phyloP scores from a whole-genome alignment of 2,888 invertebrate species.

The Leptura quadrifasciata region DNA sequence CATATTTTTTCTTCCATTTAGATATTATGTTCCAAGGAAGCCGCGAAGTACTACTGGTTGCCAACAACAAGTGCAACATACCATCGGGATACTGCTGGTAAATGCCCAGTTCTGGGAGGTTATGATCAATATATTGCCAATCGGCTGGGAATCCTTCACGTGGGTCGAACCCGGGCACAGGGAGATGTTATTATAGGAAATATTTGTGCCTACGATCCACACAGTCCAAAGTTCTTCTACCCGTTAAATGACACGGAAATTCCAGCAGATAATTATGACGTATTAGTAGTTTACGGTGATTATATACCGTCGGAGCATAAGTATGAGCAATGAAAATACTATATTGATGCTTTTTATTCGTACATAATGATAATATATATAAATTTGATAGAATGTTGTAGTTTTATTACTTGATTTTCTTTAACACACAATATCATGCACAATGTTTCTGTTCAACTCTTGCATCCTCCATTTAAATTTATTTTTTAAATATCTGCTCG shows the following conservation, averaged over 20 bases:
- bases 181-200: conserved; percentile 1
- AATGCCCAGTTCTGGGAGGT: conserved; percentile 9
- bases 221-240: not conserved
- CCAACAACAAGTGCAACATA: not conserved
- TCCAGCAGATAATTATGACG: not conserved
- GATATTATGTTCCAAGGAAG: conserved; percentile 26
- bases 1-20: not conserved
- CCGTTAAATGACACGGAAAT: not conserved
- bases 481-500: too few relatives aligned
- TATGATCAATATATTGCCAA: not conserved
- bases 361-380: too few relatives aligned
- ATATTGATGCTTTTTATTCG: too few relatives aligned
- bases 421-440: too few relatives aligned
- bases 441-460: too few relatives aligned
- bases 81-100: not conserved
- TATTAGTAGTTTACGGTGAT: not conserved
- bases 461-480: too few relatives aligned
- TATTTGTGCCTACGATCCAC: not conserved
- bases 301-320: too few relatives aligned
- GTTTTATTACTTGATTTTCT: too few relatives aligned
- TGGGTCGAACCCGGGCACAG: not conserved
- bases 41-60: conserved; percentile 23
- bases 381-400: too few relatives aligned
- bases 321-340: too few relatives aligned
- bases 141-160: not conserved